These are phyloP conservation scores for Patella pellucida DNA, from an alignment of 2,888 invertebrate genomes.

Conservation along the genomic window DNA sequence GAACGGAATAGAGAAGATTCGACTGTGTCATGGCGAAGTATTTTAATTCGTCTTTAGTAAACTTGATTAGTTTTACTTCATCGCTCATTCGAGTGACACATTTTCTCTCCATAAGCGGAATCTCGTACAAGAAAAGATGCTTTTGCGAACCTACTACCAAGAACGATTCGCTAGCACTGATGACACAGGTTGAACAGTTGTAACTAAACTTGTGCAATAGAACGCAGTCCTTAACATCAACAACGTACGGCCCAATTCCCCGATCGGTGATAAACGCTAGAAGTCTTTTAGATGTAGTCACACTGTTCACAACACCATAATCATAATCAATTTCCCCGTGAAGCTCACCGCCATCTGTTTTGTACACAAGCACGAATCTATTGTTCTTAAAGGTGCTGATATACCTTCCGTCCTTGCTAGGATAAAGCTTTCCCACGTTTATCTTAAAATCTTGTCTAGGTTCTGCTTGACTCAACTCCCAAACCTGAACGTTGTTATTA, in stretches of 20 bases:
- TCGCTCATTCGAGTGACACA: constrained; percentile 53
- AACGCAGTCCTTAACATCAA: constrained; percentile 53
- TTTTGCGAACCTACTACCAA: constrained; percentile 54
- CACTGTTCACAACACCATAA: constrained; percentile 39
- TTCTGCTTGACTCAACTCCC: constrained; percentile 61
- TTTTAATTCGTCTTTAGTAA: constrained; percentile 44
- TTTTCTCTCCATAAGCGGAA: constrained; percentile 57
- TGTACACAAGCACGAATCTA: constrained; percentile 47
- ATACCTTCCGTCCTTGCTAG: constrained; percentile 53
- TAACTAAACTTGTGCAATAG: constrained; percentile 55
- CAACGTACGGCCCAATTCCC: constrained; percentile 54
- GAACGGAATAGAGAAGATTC: constrained; percentile 48
- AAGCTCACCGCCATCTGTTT: constrained; percentile 55
- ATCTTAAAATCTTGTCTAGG: constrained; percentile 57
- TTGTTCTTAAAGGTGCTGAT: constrained; percentile 56
- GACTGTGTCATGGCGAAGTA: constrained; percentile 53
- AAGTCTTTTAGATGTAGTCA: constrained; percentile 52
- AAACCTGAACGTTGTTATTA: constrained; percentile 51
- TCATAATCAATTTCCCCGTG: constrained; percentile 53
- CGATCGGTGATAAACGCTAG: constrained; percentile 53
- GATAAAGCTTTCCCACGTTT: constrained; percentile 49
- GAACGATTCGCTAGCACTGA: constrained; percentile 54
- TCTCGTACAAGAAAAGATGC: constrained; percentile 46
- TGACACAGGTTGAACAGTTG: constrained; percentile 52
- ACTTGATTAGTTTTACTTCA: constrained; percentile 49